phyloP scores from a whole-genome alignment of 2,797 vertebrate genomes.

The Clangula hyemalis region DNA sequence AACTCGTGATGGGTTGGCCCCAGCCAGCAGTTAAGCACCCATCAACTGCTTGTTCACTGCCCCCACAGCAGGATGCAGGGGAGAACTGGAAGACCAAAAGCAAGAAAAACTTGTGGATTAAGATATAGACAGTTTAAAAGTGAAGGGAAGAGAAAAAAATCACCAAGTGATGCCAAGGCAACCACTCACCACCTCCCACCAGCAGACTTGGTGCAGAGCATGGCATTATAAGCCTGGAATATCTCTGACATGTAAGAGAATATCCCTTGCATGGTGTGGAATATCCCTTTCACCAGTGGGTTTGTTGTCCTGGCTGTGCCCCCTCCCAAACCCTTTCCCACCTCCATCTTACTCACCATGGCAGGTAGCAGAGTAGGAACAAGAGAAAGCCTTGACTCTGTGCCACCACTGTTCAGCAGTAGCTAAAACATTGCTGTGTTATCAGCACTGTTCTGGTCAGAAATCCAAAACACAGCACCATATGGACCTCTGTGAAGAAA shows the following conservation, averaged over 20 bases:
- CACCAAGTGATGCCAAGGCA: neutral
- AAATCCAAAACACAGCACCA: neutral
- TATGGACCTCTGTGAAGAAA: neutral
- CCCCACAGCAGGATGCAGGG: neutral
- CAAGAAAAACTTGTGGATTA: neutral
- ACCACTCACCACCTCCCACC: neutral
- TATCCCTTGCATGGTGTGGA: neutral
- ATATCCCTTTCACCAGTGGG: neutral
- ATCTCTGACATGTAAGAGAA: no score
- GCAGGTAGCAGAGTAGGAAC: neutral
- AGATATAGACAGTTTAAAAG: neutral
- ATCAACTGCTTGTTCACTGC: neutral
- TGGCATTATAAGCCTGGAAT: no score
- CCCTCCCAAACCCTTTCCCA: accelerated
- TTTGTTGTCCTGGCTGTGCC: neutral
- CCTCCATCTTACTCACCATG: accelerated
- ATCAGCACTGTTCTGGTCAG: neutral
- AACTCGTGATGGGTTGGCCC: accelerated
- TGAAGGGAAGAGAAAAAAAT: neutral
- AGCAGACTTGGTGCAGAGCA: neutral
- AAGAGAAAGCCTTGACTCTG: neutral
- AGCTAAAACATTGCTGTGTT: neutral
- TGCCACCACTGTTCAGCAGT: neutral
- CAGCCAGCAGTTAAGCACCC: neutral
- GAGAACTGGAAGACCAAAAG: neutral